Evolutionary conservation across 2,113 vertebrate species (phyloP), one percentile per base, ranked within the genome.

Genomic region (Dissostichus mawsoni): DNA sequence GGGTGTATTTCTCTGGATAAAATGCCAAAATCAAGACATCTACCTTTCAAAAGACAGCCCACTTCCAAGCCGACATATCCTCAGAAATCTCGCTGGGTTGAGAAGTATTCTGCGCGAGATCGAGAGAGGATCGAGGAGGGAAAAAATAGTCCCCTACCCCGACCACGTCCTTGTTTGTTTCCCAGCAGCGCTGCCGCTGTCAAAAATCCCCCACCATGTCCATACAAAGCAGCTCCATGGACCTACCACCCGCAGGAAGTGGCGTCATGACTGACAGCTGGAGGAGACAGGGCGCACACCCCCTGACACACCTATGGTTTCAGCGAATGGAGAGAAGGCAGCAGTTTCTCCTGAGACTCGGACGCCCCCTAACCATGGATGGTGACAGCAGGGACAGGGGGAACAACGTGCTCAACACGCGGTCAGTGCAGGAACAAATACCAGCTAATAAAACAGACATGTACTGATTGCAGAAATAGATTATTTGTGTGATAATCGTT

Each of bases 301-400:
- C 89, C 53, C 87, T 11, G 93, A 95, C 95, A 95, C 95, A 95
- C 95, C 95, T 92, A 93, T 91, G 50, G 69, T 89, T 72, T 92
- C 69, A 69, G 87, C 95, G 69, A 95, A 95, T 95, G 52, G 86
- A 48, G 67, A 82, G 45, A 29, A 53, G 1, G 87, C 76, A 33
- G 16, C 36, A 2, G 64, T 73, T 76, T 63, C 55, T 36, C 17
- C 74, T 45, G 76, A 29, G 69, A 64, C 36, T 41, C 80, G 83
- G 80, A 91, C 86, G 88, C 90, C 91, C 89, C 86, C 90, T 89
- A 77, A 87, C 77, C 71, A 36, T 3, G 20, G 44, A 36, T 4
- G 20, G 44, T 14, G 79, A 52, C 66, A 52, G 71, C 52, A 10
- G 7, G 23, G 18, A 44, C 17, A 8, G 47, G 58, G 4, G 14